Evolutionary conservation across 1,140 invertebrate species (phyloP), one percentile per base, ranked within the genome.

Genomic region (Aporrectodea caliginosa): DNA sequence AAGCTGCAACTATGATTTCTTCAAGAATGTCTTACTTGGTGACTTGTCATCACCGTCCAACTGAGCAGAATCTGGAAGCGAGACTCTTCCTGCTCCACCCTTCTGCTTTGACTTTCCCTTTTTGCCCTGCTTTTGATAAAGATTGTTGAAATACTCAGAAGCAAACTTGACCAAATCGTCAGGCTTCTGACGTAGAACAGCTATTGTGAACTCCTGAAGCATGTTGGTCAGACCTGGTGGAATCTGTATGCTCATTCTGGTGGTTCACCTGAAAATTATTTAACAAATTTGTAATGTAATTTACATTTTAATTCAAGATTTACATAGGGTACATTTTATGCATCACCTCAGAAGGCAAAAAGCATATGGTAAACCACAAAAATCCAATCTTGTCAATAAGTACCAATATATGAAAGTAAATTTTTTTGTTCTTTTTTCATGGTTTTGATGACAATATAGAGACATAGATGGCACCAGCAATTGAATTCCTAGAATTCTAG

Each of bases 151-250:
- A 90, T 96, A 97, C 84, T 95, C 93, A 78, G 94, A 93, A 43
- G 95, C 95, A 90, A 94, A 97, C 84, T 94, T 93, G 82, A 96
- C 90, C 68, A 97, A 91, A 91, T 97, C 94, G 31, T 91, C 91
- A 14, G 96, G 96, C 87, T 95, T 93, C 88, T 98, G 95, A 83
- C 97, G 90, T 82, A 98, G 89, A 87, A 96, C 97, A 84, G 93
- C 93, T 81, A 98, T 96, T 72, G 96, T 97, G 88, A 98, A 98
- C 86, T 98, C 95, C 85, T 97, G 90, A 77, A 98, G 91, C 82
- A 98, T 91, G 87, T 97, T 94, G 85, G 94, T 92, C 79, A 98
- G 91, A 86, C 95, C 94, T 86, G 95, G 93, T 71, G 95, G 95
- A 86, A 97, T 86, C 78, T 89, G 43, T 12, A 58, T 22, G 22